Evolutionary conservation across 2,888 invertebrate genomes (phyloP), one percentile per base, ranked within the genome.

Genomic region (Rhamphomyia laevipes): DNA sequence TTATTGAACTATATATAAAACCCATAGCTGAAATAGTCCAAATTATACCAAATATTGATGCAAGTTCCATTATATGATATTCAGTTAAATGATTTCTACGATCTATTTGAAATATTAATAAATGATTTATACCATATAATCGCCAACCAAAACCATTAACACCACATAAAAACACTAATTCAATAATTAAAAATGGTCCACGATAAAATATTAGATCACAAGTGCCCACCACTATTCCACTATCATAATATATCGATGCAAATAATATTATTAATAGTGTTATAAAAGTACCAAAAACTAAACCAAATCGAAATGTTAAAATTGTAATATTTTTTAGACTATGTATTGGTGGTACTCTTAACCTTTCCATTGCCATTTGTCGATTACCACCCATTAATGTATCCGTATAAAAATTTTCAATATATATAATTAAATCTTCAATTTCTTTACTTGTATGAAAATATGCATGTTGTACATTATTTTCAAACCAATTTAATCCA

Each of bases 401-500:
- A 53, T 82, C 83, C 6, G 90, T 92, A 30, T 92, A 86, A 0
- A 84, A 79, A 1, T 81, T 79, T 73, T 99, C 97, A 3, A 94
- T 94, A 64, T 97, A 94, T 63, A 86, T 84, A 59, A 99, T 97
- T 42, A 99, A 75, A 59, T 89, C 82, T 67, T 96, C 95, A 58
- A 99, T 96, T 63, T 97, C 95, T 68, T 95, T 95, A 72, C 94
- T 96, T 45, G 86, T 87, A 70, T 93, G 92, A 72, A 99, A 99
- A 57, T 90, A 89, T 1, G 96, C 88, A 1, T 84, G 82, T 66
- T 97, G 96, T 38, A 97, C 95, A 62, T 91, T 82, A 59, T 88
- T 86, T 49, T 85, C 82, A 48, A 93, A 76, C 95, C 96, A 99
- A 73, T 86, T 86, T 21, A 85, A 84, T 0, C 99, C 99, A 56